These are phyloP conservation scores for Lutraria rhynchaena DNA, from an alignment of 1,140 invertebrate genomes.

Conservation along the genomic window DNA sequence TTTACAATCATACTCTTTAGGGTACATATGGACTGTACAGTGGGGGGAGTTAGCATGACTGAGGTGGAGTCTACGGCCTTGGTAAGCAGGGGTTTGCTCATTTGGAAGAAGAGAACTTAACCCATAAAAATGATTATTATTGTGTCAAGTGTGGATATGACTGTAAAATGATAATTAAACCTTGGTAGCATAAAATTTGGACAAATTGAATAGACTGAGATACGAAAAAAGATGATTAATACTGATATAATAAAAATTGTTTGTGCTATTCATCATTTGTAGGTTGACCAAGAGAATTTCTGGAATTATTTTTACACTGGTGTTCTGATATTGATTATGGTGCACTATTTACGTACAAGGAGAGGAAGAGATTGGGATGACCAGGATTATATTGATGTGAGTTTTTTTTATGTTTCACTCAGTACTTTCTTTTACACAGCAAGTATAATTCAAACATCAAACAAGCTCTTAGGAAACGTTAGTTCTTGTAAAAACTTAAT, in stretches of 20 bases:
- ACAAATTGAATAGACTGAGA: background rate
- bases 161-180: background rate
- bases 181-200: background rate
- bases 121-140: too few species aligned
- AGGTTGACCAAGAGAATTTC: slow-evolving; percentile 76
- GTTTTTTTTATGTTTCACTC: background rate
- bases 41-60: slow-evolving; percentile 72
- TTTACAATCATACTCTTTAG: slow-evolving; percentile 79
- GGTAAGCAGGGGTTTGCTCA: slow-evolving; percentile 63
- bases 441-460: too few species aligned
- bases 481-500: too few species aligned
- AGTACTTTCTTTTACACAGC: too few species aligned
- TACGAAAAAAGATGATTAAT: background rate
- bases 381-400: slow-evolving; percentile 56
- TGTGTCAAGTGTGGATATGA: too few species aligned
- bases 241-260: background rate
- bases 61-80: slow-evolving; percentile 76
- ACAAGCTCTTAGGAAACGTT: too few species aligned
- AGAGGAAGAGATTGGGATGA: slow-evolving; percentile 65
- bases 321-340: slow-evolving; percentile 71
- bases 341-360: slow-evolving; percentile 69
- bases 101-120: slow-evolving; percentile 72
- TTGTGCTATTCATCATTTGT: slow-evolving; percentile 45
- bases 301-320: slow-evolving; percentile 79
- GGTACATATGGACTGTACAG: slow-evolving; percentile 76